These are phyloP conservation scores for Boloria selene DNA, from an alignment of 2,888 invertebrate species.

Conservation along the genomic window DNA sequence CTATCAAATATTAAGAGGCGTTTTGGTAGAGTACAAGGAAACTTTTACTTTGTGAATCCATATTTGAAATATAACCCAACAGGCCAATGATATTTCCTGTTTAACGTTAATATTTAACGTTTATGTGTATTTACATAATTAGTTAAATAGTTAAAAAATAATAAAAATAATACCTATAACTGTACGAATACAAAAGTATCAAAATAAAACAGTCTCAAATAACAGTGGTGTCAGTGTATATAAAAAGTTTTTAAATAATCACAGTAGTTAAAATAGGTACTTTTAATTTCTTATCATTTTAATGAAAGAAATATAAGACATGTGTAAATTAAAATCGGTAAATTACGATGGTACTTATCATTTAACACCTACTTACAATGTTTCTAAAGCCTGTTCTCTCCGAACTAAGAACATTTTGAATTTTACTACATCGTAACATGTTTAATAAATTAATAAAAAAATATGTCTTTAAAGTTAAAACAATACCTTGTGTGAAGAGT, in stretches of 20 bases:
- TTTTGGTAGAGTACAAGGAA: neutral
- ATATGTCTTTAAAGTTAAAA: neutral
- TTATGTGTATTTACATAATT: no score
- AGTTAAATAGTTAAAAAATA: no score
- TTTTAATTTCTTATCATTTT: neutral
- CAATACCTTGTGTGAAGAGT: neutral
- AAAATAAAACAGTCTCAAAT: no score
- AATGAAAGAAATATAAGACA: slow-evolving; percentile 2
- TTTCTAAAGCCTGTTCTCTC: slow-evolving; percentile 8
- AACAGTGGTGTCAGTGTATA: no score
- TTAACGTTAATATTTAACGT: no score
- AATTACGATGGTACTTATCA: slow-evolving; percentile 18
- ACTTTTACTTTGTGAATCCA: neutral
- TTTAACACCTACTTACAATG: slow-evolving; percentile 19
- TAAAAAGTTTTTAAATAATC: no score
- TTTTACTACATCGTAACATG: slow-evolving; percentile 14
- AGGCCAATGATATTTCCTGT: no score
- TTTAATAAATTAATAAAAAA: slow-evolving; percentile 19
- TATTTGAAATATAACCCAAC: no score
- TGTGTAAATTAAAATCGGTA: slow-evolving; percentile 15
- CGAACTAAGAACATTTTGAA: neutral
- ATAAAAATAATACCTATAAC: no score
- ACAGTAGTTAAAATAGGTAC: no score
- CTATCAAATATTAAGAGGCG: slow-evolving; percentile 26
- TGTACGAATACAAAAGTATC: no score